phyloP scores from a whole-genome alignment of 2,113 vertebrate genomes.

The Tetraodon nigroviridis region DNA sequence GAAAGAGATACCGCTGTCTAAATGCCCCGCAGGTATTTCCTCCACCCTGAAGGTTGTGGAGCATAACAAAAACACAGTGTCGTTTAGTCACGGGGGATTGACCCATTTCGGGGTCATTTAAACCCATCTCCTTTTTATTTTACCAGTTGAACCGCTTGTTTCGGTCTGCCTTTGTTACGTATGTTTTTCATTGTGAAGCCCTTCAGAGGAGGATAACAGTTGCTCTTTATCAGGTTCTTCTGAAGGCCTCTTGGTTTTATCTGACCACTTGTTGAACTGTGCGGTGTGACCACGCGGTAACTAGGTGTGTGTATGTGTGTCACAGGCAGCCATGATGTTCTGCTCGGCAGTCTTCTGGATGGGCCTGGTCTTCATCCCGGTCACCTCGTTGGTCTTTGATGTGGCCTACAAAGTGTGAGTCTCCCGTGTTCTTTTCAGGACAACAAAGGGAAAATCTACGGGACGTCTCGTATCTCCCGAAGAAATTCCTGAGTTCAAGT shows the following conservation, averaged over 20 bases:
- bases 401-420: constrained; percentile 96
- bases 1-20: constrained; percentile 42
- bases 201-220: constrained; percentile 22
- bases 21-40: constrained; percentile 54
- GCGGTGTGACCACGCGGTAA: constrained; percentile 28
- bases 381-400: constrained; percentile 90
- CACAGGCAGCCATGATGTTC: constrained; percentile 92
- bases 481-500: constrained; percentile 15
- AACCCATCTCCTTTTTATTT: constrained; percentile 40
- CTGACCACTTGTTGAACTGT: constrained; percentile 33
- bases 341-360: constrained; percentile 94
- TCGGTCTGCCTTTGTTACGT: constrained; percentile 35
- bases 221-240: constrained; percentile 41
- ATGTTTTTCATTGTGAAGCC: constrained; percentile 20
- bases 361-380: constrained; percentile 90
- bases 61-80: constrained; percentile 50
- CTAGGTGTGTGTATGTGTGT: constrained; percentile 43
- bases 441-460: constrained; percentile 39
- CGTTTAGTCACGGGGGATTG: constrained; percentile 56
- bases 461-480: constrained; percentile 27
- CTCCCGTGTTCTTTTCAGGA: constrained; percentile 32
- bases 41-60: constrained; percentile 33
- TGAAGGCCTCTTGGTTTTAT: constrained; percentile 41
- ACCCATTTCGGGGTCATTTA: constrained; percentile 27
- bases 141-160: constrained; percentile 45